Percentiles rank a stretch among this genome's conserved stretches.
phyloP scores from a whole-genome alignment of 2,888 invertebrate species.

The Phyllotreta striolata region DNA sequence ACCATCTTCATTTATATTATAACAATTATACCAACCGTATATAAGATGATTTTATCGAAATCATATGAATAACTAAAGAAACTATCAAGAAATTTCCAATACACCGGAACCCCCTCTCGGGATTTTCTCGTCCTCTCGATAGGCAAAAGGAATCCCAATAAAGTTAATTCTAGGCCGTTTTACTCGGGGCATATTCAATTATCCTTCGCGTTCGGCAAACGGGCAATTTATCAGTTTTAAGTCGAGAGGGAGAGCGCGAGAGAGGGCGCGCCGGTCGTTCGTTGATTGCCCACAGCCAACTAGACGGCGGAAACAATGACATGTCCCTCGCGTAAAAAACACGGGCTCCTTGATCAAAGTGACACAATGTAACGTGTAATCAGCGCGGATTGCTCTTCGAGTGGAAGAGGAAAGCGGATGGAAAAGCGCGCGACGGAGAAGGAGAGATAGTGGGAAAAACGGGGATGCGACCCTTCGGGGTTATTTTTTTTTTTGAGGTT shows the following conservation, averaged over 20 bases:
- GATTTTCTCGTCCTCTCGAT: slow-evolving; percentile 4
- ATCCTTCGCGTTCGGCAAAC: slow-evolving; percentile 40
- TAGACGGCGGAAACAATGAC: slow-evolving; percentile 57
- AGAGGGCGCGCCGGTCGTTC: slow-evolving; percentile 33
- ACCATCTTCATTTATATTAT: not conserved
- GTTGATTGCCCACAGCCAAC: slow-evolving; percentile 42
- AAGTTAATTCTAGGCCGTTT: slow-evolving; percentile 34
- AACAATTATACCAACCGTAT: no score
- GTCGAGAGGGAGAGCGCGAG: slow-evolving; percentile 30
- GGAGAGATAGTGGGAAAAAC: no score
- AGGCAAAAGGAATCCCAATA: slow-evolving; percentile 25
- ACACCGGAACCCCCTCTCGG: no score
- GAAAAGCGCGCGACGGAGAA: no score
- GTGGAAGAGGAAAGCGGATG: not conserved
- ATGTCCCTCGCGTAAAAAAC: slow-evolving; percentile 59
- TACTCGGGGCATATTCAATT: slow-evolving; percentile 40
- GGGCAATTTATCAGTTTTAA: slow-evolving; percentile 47
- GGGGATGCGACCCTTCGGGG: slow-evolving; percentile 23
- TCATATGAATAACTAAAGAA: no score
- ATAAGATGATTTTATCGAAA: no score
- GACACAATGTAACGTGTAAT: slow-evolving; percentile 60
- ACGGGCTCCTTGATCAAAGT: slow-evolving; percentile 58
- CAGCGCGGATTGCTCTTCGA: slow-evolving; percentile 42
- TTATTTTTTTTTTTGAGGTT: slow-evolving; percentile 19
- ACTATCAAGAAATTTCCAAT: no score